Conservation (phyloP, 2,113 vertebrate genomes). For the Neodontobutis hainanensis region DNA sequence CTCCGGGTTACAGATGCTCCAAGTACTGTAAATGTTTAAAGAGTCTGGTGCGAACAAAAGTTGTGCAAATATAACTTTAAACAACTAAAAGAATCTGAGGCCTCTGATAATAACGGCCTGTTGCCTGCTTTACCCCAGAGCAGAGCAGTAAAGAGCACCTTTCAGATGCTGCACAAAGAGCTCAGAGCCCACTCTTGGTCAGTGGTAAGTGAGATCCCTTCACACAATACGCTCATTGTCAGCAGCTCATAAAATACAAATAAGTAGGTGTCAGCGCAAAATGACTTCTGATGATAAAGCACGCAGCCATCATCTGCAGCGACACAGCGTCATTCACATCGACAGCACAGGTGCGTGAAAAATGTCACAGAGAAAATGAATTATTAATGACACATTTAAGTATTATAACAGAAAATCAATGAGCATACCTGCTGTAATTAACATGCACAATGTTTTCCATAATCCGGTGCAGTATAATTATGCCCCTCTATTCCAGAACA, state of each 20-base stretch:
- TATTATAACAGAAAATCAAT: slow-evolving; percentile 85
- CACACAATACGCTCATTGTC: slow-evolving; percentile 56
- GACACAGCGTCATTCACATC: slow-evolving; percentile 75
- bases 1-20: too few relatives aligned
- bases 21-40: too few relatives aligned
- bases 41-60: too few relatives aligned
- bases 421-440: slow-evolving; percentile 85
- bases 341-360: slow-evolving; percentile 82
- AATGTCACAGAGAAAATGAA: slow-evolving; percentile 80
- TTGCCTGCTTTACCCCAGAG: too few relatives aligned
- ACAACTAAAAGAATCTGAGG: too few relatives aligned
- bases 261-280: slow-evolving; percentile 70
- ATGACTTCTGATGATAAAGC: slow-evolving; percentile 70
- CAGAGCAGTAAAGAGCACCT: too few relatives aligned
- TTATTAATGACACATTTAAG: slow-evolving; percentile 85
- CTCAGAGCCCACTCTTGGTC: slow-evolving; percentile 5
- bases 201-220: slow-evolving; percentile 14
- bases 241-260: slow-evolving; percentile 69
- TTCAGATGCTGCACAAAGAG: background rate
- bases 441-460: slow-evolving; percentile 82
- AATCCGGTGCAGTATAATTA: slow-evolving; percentile 84
- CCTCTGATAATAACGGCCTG: too few relatives aligned
- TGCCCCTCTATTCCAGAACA: slow-evolving; percentile 81
- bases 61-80: too few relatives aligned
- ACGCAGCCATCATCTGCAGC: slow-evolving; percentile 67